phyloP scores from a whole-genome alignment of 2,888 invertebrate species.

The Venustoraphidia nigricollis region DNA sequence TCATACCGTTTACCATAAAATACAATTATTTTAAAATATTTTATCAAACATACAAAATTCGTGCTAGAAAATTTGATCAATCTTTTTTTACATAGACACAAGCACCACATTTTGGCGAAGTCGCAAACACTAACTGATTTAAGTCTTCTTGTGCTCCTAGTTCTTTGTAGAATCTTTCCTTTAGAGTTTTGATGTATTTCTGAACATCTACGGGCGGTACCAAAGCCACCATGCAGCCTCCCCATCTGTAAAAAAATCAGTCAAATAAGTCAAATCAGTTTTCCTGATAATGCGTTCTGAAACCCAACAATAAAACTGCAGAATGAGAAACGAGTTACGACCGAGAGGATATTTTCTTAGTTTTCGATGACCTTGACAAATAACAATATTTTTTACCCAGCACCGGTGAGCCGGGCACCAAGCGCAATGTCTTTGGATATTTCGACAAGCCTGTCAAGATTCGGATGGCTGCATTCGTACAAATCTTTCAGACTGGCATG shows the following conservation, averaged over 20 bases:
- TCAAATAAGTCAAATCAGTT: neutral
- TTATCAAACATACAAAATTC: too few relatives aligned
- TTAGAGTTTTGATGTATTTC: conserved; percentile 50
- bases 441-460: conserved; percentile 68
- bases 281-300: too few relatives aligned
- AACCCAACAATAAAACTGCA: too few relatives aligned
- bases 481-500: conserved; percentile 70
- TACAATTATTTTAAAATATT: too few relatives aligned
- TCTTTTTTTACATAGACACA: conserved; percentile 28
- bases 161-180: conserved; percentile 51
- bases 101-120: conserved; percentile 52
- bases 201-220: conserved; percentile 48
- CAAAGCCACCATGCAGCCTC: conserved; percentile 87
- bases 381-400: conserved; percentile 43
- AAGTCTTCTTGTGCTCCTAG: conserved; percentile 32
- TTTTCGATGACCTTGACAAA: neutral
- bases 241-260: conserved; percentile 55
- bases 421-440: conserved; percentile 42
- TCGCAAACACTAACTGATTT: conserved; percentile 52
- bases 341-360: too few relatives aligned
- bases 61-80: neutral
- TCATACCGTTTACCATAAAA: too few relatives aligned
- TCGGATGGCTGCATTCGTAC: conserved; percentile 88
- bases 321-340: too few relatives aligned
- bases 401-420: conserved; percentile 84